A percentile compares a stretch with the other conserved stretches of the same genome.
Conservation (phyloP, 2,797 vertebrate genomes). For the Trichosurus vulpecula region DNA sequence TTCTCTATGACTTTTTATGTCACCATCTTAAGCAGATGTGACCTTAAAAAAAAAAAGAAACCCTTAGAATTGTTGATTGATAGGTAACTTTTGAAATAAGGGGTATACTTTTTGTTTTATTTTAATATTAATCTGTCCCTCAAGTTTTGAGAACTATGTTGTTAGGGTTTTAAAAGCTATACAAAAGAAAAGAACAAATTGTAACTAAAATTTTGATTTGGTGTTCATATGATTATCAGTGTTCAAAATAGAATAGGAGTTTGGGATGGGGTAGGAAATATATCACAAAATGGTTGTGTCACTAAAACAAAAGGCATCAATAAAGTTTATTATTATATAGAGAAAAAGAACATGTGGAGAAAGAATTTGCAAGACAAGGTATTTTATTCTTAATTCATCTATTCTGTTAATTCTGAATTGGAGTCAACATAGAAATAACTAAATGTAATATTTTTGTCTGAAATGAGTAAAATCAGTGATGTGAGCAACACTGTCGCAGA, state of each 20-base stretch:
- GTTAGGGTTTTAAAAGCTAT: not conserved
- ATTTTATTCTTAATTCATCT: not conserved
- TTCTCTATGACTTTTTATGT: not conserved
- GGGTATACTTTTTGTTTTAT: not conserved
- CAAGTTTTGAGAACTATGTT: not conserved
- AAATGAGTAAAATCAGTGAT: not conserved
- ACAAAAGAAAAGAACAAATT: not conserved
- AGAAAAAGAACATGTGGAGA: not conserved
- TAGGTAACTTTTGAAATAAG: not conserved
- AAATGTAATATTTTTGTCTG: not conserved
- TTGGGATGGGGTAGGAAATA: not conserved
- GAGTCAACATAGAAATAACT: not conserved
- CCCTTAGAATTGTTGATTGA: not conserved
- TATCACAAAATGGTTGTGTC: not conserved
- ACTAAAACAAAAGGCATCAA: not conserved
- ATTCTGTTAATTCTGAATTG: not conserved
- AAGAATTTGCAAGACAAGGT: not conserved
- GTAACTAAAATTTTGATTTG: not conserved
- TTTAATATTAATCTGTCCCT: not conserved
- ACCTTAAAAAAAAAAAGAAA: not conserved
- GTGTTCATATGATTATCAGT: not conserved
- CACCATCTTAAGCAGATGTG: not conserved
- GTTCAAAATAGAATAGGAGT: not conserved
- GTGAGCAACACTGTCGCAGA: not conserved
- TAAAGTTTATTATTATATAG: not conserved